phyloP scores from a whole-genome alignment of 2,888 invertebrate genomes.

The Caenorhabditis zanzibari region DNA sequence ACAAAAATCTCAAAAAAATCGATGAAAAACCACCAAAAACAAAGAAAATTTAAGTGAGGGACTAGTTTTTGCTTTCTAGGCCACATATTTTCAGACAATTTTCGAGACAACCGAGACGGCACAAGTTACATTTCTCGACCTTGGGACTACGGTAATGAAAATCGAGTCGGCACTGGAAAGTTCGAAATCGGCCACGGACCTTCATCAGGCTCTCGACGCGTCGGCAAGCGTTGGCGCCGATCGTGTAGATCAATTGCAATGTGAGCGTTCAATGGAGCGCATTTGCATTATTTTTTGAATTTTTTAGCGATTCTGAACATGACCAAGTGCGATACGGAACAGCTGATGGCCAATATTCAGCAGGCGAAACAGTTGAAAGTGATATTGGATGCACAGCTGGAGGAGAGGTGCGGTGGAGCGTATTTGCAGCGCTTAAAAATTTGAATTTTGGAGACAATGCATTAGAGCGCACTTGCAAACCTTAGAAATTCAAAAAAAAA shows the following conservation, averaged over 20 bases:
- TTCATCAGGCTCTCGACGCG: constrained; percentile 42
- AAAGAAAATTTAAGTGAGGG: neutral
- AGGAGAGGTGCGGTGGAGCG: constrained; percentile 42
- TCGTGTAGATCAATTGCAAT: constrained; percentile 34
- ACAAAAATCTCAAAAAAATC: too few species aligned
- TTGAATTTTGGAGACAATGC: constrained; percentile 5
- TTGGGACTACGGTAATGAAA: constrained; percentile 75
- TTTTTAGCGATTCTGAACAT: constrained; percentile 60
- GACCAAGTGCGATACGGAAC: constrained; percentile 65
- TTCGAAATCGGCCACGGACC: constrained; percentile 42
- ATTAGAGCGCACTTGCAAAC: neutral
- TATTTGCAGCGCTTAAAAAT: neutral
- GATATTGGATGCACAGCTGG: constrained; percentile 58
- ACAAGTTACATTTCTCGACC: constrained; percentile 68
- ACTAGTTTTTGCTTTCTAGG: neutral
- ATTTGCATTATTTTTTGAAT: neutral
- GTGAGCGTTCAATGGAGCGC: constrained; percentile 10
- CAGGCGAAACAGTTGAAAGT: constrained; percentile 68
- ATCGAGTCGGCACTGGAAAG: constrained; percentile 63
- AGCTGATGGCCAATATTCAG: constrained; percentile 61
- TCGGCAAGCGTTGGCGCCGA: constrained; percentile 46
- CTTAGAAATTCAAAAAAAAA: neutral
- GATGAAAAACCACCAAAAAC: too few species aligned
- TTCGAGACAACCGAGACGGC: constrained; percentile 57
- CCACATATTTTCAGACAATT: constrained; percentile 25